Evolutionary conservation across 2,888 invertebrate genomes (phyloP).

Genomic region (Abscondita cerata): DNA sequence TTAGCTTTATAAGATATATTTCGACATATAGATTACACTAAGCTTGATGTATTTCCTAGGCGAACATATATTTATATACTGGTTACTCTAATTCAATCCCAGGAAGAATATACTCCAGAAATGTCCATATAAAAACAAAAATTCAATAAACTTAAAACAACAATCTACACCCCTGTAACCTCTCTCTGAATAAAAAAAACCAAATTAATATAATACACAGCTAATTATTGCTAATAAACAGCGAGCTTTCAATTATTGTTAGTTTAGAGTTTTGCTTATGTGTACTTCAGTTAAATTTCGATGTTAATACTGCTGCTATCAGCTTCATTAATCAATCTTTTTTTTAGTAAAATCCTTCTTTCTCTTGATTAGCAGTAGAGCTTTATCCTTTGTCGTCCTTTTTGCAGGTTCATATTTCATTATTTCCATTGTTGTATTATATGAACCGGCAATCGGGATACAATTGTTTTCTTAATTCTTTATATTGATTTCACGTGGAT

Average conservation of each 20-base stretch:
- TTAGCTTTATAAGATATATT: constrained; percentile 6
- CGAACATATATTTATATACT: constrained; percentile 4
- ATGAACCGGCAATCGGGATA: constrained; percentile 4
- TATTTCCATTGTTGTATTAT: constrained; percentile 1
- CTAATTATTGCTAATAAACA: too few species aligned
- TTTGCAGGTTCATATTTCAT: constrained; percentile 9
- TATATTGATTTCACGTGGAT: too few species aligned
- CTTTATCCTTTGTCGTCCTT: constrained; percentile 7
- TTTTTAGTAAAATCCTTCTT: constrained; percentile 6
- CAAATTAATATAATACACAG: too few species aligned
- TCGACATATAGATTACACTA: constrained; percentile 8
- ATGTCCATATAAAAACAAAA: too few species aligned
- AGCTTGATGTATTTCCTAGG: constrained; percentile 3
- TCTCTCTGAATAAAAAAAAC: too few species aligned
- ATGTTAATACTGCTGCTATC: constrained; percentile 4
- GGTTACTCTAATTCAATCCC: neutral
- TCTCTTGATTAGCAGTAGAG: constrained; percentile 8
- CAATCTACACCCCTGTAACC: too few species aligned
- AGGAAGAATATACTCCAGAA: neutral
- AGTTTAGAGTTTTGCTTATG: too few species aligned
- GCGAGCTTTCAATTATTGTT: too few species aligned
- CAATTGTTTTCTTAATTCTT: constrained; percentile 4
- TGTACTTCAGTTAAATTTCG: constrained; percentile 2
- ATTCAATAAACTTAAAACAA: too few species aligned
- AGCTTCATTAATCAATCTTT: constrained; percentile 10